A percentile compares a stretch with the other conserved stretches of the same genome.
Conservation (phyloP, 2,888 invertebrate genomes). For the Drosophila recens region DNA sequence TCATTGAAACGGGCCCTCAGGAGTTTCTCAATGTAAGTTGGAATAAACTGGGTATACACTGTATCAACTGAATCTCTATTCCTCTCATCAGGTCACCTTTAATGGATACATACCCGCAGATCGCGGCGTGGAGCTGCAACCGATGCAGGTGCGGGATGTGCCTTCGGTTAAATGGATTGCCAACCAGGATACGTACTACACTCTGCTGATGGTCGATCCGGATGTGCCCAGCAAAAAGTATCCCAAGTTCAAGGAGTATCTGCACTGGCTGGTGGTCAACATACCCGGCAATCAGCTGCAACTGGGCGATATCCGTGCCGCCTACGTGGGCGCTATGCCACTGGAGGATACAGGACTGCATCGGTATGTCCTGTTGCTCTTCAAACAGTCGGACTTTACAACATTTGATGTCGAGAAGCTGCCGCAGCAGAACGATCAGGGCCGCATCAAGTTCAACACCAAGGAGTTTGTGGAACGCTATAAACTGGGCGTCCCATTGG, state of each 20-base stretch:
- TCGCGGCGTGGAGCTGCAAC: constrained; percentile 90
- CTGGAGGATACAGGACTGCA: constrained; percentile 90
- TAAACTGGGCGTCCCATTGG: constrained; percentile 87
- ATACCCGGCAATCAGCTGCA: constrained; percentile 90
- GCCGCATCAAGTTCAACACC: constrained; percentile 88
- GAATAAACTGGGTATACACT: constrained; percentile 4
- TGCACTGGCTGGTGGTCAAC: constrained; percentile 95
- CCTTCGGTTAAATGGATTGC: constrained; percentile 61
- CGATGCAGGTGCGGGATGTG: constrained; percentile 86
- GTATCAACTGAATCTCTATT: background rate
- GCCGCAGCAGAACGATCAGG: constrained; percentile 79
- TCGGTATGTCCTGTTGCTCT: constrained; percentile 91
- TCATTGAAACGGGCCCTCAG: constrained; percentile 80
- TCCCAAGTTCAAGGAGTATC: constrained; percentile 93
- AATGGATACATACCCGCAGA: constrained; percentile 85
- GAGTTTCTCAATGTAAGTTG: constrained; percentile 83
- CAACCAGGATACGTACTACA: constrained; percentile 63
- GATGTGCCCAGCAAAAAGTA: constrained; percentile 94
- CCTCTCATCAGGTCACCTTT: constrained; percentile 68
- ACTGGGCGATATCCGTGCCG: constrained; percentile 90
- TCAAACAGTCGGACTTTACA: constrained; percentile 88
- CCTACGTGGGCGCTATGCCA: constrained; percentile 93
- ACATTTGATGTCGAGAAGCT: constrained; percentile 86
- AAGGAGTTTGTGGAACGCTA: constrained; percentile 91
- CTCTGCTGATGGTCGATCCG: constrained; percentile 87